Percentiles rank a stretch among this genome's conserved stretches.
phyloP scores from a whole-genome alignment of 2,113 vertebrate species.

The Macaca mulatta region DNA sequence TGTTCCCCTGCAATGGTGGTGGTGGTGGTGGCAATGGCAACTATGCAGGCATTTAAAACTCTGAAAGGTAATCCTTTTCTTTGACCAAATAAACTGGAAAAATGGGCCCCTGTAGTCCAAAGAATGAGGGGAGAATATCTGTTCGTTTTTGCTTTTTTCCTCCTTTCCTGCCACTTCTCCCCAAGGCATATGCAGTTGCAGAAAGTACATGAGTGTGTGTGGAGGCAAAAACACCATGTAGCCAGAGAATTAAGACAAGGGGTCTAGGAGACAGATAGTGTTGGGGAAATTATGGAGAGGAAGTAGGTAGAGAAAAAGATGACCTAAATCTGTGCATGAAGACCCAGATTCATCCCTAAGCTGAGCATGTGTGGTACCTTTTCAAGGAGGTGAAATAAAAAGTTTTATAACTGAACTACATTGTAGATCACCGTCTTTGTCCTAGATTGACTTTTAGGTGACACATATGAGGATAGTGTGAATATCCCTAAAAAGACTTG shows the following conservation, averaged over 20 bases:
- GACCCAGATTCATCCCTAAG: background rate
- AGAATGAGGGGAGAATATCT: background rate
- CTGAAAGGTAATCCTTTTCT: background rate
- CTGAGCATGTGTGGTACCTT: background rate
- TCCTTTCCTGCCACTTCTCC: background rate
- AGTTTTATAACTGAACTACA: background rate
- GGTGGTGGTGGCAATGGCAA: background rate
- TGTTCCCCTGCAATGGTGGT: background rate
- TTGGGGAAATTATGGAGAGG: background rate
- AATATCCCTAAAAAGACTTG: background rate
- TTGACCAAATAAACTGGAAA: background rate
- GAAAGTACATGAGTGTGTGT: background rate
- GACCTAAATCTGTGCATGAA: background rate
- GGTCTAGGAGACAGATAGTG: background rate
- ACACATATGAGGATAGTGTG: background rate
- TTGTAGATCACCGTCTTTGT: background rate
- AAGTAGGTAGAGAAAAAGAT: background rate
- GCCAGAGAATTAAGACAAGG: background rate
- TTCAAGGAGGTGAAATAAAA: background rate
- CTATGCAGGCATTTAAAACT: background rate
- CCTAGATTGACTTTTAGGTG: background rate
- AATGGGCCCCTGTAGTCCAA: background rate
- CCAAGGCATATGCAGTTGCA: background rate
- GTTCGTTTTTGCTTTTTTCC: background rate
- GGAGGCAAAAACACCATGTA: background rate